Conservation (phyloP, 2,113 vertebrate species). For the Muntiacus muntjak region DNA sequence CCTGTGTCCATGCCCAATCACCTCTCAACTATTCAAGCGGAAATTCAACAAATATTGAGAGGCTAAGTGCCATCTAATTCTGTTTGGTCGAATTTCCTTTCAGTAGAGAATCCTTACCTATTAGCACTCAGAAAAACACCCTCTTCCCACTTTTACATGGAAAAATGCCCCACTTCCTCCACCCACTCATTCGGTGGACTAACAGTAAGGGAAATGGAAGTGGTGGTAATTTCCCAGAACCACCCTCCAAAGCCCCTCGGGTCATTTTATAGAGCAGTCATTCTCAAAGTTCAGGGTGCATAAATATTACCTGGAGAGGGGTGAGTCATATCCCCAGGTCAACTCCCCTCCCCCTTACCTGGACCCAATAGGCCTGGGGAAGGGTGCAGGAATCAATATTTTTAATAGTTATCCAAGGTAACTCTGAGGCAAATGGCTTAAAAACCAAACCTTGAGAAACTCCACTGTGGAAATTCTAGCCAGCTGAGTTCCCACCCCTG, state of each 20-base stretch:
- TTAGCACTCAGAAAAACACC: background rate
- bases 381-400: background rate
- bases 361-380: background rate
- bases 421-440: background rate
- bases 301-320: background rate
- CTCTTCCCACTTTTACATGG: background rate
- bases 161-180: background rate
- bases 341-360: background rate
- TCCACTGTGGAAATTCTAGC: background rate
- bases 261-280: background rate
- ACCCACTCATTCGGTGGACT: background rate
- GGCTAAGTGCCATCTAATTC: background rate
- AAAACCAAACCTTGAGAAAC: background rate
- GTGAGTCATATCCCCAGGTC: background rate
- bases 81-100: background rate
- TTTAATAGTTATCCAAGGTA: background rate
- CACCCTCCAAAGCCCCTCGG: background rate
- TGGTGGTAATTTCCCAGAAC: background rate
- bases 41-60: slow-evolving; percentile 4
- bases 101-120: background rate
- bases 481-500: background rate
- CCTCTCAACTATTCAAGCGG: background rate
- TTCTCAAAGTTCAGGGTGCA: background rate
- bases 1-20: background rate
- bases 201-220: background rate